phyloP scores from a whole-genome alignment of 2,888 invertebrate genomes.

The Neuroscelio doddi region DNA sequence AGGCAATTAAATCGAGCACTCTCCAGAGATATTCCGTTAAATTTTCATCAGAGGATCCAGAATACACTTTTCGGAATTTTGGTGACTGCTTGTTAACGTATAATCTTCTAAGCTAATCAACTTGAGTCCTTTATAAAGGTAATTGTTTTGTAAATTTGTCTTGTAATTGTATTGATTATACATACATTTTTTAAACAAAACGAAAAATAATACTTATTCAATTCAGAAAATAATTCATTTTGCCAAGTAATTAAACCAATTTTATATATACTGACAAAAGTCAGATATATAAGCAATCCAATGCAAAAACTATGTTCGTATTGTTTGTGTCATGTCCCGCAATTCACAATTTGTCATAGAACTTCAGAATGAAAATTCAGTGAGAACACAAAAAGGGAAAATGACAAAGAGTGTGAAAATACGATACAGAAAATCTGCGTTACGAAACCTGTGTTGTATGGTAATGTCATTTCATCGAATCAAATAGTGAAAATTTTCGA shows the following conservation, averaged over 20 bases:
- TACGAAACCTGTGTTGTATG: neutral
- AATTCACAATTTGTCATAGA: no score
- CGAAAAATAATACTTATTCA: neutral
- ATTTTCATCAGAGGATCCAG: neutral
- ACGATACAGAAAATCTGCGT: neutral
- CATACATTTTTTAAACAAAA: neutral
- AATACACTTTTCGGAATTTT: neutral
- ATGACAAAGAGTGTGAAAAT: neutral
- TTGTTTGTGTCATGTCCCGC: no score
- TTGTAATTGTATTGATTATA: no score
- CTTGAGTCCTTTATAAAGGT: neutral
- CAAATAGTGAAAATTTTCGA: neutral
- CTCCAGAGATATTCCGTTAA: constrained; percentile 1
- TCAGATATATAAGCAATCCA: no score
- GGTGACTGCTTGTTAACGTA: neutral
- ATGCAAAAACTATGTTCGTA: no score
- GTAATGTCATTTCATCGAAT: neutral
- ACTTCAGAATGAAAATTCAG: neutral
- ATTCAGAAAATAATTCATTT: no score
- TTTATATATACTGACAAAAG: no score
- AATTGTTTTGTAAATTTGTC: neutral
- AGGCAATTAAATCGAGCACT: constrained; percentile 16
- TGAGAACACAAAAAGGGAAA: neutral
- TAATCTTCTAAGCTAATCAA: neutral
- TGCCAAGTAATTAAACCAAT: no score